A percentile compares a stretch with the other conserved stretches of the same genome.
These are phyloP conservation scores for Bombus haemorrhoidalis DNA, from an alignment of 1,140 invertebrate species.

Conservation along the genomic window DNA sequence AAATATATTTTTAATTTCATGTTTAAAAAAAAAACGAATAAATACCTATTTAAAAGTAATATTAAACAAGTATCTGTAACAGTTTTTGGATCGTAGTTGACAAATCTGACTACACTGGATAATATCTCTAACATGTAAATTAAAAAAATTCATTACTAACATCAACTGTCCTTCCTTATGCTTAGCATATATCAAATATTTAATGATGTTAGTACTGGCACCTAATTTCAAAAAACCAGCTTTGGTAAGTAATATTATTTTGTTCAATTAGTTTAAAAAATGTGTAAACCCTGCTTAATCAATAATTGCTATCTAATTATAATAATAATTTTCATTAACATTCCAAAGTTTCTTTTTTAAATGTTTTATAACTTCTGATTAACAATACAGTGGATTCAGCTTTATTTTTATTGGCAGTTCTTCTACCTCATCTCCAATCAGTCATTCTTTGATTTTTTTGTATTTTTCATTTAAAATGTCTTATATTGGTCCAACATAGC, in stretches of 20 bases:
- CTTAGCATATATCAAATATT: conserved; percentile 43
- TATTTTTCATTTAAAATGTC: conserved; percentile 56
- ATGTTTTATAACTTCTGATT: conserved; percentile 40
- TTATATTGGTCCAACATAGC: conserved; percentile 72
- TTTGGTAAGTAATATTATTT: conserved; percentile 51
- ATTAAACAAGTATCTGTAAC: conserved; percentile 43
- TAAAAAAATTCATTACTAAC: conserved; percentile 12
- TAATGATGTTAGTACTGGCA: conserved; percentile 37
- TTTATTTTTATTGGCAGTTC: conserved; percentile 67
- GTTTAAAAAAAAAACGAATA: conserved; percentile 52
- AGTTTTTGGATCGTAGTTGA: conserved; percentile 15
- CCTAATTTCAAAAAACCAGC: conserved; percentile 45
- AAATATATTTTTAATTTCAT: conserved; percentile 43
- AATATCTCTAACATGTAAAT: conserved; percentile 26
- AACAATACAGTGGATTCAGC: conserved; percentile 42
- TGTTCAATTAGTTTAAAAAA: conserved; percentile 58
- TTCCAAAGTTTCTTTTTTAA: conserved; percentile 22
- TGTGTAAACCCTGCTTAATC: conserved; percentile 62
- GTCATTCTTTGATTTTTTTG: conserved; percentile 60
- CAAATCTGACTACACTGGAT: conserved; percentile 1
- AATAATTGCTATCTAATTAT: conserved; percentile 57
- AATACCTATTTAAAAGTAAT: conserved; percentile 43
- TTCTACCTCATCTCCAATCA: conserved; percentile 69
- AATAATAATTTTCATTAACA: conserved; percentile 39
- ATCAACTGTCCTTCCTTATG: conserved; percentile 11